Percentiles rank a stretch among this genome's conserved stretches.
phyloP scores from a whole-genome alignment of 2,797 vertebrate species.

The Austrolebias charrua region DNA sequence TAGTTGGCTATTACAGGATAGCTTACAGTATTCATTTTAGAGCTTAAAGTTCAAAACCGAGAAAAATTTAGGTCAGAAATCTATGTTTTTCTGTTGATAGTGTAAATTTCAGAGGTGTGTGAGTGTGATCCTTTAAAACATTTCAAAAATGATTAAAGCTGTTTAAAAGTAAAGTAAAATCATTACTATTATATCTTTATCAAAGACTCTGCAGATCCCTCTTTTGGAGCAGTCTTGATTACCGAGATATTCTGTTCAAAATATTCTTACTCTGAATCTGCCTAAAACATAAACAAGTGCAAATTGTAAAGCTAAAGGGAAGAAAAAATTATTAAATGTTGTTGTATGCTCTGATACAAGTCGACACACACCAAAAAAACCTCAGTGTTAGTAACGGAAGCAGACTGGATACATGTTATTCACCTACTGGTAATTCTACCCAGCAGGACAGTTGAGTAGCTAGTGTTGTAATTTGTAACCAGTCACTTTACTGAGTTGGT shows the following conservation, averaged over 20 bases:
- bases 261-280: too few species aligned
- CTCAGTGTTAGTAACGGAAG: conserved; percentile 21
- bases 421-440: too few species aligned
- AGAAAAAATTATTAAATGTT: not conserved
- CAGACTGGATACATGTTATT: not conserved
- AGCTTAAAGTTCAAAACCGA: not conserved
- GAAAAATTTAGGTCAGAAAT: not conserved
- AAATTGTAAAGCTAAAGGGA: too few species aligned
- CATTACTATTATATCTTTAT: too few species aligned
- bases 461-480: conserved; percentile 16
- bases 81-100: not conserved
- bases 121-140: not conserved
- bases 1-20: not conserved
- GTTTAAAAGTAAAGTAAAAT: too few species aligned
- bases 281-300: too few species aligned
- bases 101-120: not conserved
- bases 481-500: conserved; percentile 3
- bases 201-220: too few species aligned
- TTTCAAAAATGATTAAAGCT: not conserved
- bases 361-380: conserved; percentile 1
- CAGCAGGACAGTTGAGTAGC: conserved; percentile 12
- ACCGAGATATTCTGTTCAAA: too few species aligned
- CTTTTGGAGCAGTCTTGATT: too few species aligned
- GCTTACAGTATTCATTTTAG: not conserved
- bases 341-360: not conserved